Conservation (phyloP, 2,888 invertebrate genomes). For the Coelinius sp. region DNA sequence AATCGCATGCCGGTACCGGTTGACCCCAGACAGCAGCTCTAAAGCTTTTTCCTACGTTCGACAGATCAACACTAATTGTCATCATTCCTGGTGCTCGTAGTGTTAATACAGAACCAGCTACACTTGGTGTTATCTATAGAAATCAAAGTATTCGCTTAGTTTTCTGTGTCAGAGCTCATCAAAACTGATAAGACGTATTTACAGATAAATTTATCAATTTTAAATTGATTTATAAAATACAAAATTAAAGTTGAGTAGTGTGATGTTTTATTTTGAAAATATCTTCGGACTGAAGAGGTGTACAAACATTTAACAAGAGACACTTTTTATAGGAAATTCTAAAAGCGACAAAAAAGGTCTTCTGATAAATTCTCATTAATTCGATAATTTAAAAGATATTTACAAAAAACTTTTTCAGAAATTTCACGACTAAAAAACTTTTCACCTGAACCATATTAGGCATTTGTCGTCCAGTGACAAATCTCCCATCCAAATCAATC, state of each 20-base stretch:
- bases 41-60: slow-evolving; percentile 65
- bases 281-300: no score
- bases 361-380: no score
- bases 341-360: no score
- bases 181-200: no score
- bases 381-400: no score
- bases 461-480: slow-evolving; percentile 74
- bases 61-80: slow-evolving; percentile 73
- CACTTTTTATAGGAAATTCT: no score
- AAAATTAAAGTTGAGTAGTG: no score
- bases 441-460: slow-evolving; percentile 73
- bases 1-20: slow-evolving; percentile 77
- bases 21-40: slow-evolving; percentile 75
- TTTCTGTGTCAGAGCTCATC: not conserved
- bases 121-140: slow-evolving; percentile 70
- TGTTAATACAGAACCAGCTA: slow-evolving; percentile 73
- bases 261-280: no score
- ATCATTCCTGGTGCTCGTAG: slow-evolving; percentile 75
- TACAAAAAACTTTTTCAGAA: not conserved
- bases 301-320: no score
- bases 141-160: not conserved
- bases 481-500: slow-evolving; percentile 73
- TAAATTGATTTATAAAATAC: no score
- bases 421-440: not conserved
- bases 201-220: no score